Evolutionary conservation across 1,140 invertebrate genomes (phyloP), one percentile per base, ranked within the genome.

Genomic region (Drosophila azteca): DNA sequence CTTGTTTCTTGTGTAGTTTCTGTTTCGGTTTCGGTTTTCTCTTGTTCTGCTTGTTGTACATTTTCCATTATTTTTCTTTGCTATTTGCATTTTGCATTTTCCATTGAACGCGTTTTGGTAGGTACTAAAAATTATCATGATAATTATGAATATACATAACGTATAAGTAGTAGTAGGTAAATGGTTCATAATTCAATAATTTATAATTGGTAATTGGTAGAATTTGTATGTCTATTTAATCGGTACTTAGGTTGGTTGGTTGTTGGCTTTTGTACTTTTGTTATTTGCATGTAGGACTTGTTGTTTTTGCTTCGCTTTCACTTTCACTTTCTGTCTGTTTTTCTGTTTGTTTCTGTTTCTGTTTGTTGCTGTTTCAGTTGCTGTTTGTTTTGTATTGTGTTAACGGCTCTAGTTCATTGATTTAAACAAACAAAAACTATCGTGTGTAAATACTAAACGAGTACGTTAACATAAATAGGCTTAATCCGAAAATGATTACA

Each of bases 251-350:
- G 83, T 88, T 88, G 83, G 83, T 88, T 88, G 84, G 83, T 88
- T 88, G 83, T 88, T 88, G 83, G 83, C 83, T 88, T 88, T 88
- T 88, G 83, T 88, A 88, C 83, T 88, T 88, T 88, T 88, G 83
- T 88, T 88, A 88, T 88, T 88, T 88, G 83, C 83, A 88, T 88
- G 70, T 88, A 88, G 83, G 84, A 88, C 84, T 88, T 88, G 71
- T 88, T 88, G 71, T 79, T 88, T 83, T 72, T 49, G 66, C 67
- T 46, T 63, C 57, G 50, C 59, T 66, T 59, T 54, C 45, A n/a
- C 39, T 60, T 65, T 20, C 17, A 20, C 17, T 20, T 69, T 8
- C 51, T 74, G 26, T 57, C 35, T 39, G 26, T 59, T 63, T 45
- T 9, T 60, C 17, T 46, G 17, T 63, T 35, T 35, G 8, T 73